Conservation (phyloP, 2,113 vertebrate species). For the Varanus komodoensis region DNA sequence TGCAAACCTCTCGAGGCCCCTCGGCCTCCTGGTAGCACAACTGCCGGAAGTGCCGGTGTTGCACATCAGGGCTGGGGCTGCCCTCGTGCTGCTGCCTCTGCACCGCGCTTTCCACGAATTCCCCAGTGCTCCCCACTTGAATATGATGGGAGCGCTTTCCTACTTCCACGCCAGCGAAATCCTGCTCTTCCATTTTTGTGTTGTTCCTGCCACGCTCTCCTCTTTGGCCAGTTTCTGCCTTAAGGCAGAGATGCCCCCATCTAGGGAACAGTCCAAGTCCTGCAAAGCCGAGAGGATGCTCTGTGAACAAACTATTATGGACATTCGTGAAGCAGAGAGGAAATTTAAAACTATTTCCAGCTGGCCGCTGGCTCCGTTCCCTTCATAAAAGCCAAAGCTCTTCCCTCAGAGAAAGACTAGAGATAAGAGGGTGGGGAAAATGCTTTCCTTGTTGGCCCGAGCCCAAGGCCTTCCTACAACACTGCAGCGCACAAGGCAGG, state of each 20-base stretch:
- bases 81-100: not conserved
- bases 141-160: too few relatives aligned
- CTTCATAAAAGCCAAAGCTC: too few relatives aligned
- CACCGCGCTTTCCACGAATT: not conserved
- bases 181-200: not conserved
- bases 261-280: not conserved
- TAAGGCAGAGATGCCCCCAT: not conserved
- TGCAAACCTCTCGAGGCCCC: constrained; percentile 49
- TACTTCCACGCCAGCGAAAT: not conserved
- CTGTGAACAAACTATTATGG: not conserved
- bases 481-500: too few relatives aligned
- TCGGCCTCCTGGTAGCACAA: not conserved
- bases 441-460: too few relatives aligned
- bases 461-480: too few relatives aligned
- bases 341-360: not conserved
- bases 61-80: constrained; percentile 42
- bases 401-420: too few relatives aligned
- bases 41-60: constrained; percentile 65
- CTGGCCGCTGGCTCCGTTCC: too few relatives aligned
- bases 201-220: too few relatives aligned
- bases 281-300: not conserved
- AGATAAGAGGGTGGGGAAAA: too few relatives aligned
- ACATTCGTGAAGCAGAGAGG: not conserved
- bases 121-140: not conserved
- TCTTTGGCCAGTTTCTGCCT: not conserved